phyloP scores from a whole-genome alignment of 2,113 vertebrate genomes.

The Nothocercus nigrocapillus region DNA sequence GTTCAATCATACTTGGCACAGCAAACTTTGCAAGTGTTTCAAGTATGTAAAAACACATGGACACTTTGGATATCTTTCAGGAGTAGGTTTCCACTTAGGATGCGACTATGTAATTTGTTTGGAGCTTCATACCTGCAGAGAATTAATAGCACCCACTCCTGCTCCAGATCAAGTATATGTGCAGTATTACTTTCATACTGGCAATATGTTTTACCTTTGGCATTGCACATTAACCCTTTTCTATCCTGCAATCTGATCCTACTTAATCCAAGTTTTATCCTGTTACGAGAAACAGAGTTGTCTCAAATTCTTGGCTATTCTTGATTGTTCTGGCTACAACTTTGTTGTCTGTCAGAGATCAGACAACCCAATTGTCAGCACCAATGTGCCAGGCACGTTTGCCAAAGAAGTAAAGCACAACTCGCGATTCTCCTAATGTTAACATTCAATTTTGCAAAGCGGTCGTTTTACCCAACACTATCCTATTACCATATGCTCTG shows the following conservation, averaged over 20 bases:
- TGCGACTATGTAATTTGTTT: background rate
- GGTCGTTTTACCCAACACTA: background rate
- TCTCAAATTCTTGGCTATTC: background rate
- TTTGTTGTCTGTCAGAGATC: background rate
- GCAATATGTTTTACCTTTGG: background rate
- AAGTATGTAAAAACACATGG: conserved; percentile 15
- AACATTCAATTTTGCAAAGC: background rate
- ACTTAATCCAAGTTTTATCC: background rate
- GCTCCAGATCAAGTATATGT: background rate
- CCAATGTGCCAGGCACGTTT: background rate
- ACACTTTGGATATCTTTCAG: conserved; percentile 26
- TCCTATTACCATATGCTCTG: background rate
- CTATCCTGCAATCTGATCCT: background rate
- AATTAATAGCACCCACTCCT: background rate
- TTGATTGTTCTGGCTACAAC: background rate
- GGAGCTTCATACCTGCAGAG: background rate
- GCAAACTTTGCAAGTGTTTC: conserved; percentile 18
- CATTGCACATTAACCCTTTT: background rate
- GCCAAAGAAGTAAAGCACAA: background rate
- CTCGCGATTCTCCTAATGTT: background rate
- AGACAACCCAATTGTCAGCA: background rate
- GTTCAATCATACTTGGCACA: conserved; percentile 34
- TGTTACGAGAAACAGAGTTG: background rate
- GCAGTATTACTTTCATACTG: background rate
- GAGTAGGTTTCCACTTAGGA: conserved; percentile 2